Conservation (phyloP, 2,113 vertebrate genomes). For the Chrysochloris asiatica region DNA sequence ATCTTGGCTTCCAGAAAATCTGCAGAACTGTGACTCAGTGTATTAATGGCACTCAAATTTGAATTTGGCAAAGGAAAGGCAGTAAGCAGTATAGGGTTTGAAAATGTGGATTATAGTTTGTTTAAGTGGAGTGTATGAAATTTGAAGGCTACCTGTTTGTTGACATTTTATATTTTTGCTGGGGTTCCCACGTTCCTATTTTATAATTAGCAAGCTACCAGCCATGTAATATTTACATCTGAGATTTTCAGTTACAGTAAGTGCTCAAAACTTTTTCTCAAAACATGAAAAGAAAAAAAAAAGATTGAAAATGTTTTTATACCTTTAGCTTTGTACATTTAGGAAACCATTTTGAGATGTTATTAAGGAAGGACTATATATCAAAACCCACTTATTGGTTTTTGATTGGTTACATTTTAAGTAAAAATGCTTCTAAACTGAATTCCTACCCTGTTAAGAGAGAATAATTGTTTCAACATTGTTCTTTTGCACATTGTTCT, state of each 20-base stretch:
- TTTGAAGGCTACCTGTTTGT: not conserved
- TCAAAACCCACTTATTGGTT: not conserved
- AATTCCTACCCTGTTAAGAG: constrained; percentile 33
- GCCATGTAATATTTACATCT: not conserved
- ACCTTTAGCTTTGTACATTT: not conserved
- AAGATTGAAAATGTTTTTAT: constrained; percentile 37
- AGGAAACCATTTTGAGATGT: constrained; percentile 42
- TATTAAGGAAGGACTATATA: not conserved
- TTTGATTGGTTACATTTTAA: constrained; percentile 46
- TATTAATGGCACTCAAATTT: constrained; percentile 47
- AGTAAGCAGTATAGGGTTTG: not conserved
- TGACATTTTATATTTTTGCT: constrained; percentile 41
- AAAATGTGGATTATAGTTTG: constrained; percentile 12
- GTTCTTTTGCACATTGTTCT: constrained; percentile 52
- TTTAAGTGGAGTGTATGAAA: constrained; percentile 31
- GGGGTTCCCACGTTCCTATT: not conserved
- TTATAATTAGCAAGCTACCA: not conserved
- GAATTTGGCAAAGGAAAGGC: constrained; percentile 41
- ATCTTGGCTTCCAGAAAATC: not conserved
- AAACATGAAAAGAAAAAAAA: too few species aligned
- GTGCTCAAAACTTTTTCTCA: constrained; percentile 5
- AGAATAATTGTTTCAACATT: constrained; percentile 26
- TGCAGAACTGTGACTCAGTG: not conserved
- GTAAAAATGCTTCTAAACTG: constrained; percentile 31
- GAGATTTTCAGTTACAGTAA: not conserved